phyloP scores from a whole-genome alignment of 2,113 vertebrate genomes.

The Lophura nycthemera region DNA sequence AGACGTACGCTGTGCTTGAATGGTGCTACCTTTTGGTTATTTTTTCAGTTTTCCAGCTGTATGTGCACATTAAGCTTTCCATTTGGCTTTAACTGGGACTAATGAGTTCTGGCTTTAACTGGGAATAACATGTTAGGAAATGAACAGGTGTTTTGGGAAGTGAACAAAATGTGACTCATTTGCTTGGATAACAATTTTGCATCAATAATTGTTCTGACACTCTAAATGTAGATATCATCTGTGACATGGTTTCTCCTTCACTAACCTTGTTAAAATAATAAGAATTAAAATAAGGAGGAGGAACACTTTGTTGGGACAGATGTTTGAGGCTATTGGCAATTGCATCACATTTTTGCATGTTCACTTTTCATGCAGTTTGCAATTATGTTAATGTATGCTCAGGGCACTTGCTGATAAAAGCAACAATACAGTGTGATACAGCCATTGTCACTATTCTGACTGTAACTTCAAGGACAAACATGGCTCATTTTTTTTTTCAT shows the following conservation, averaged over 20 bases:
- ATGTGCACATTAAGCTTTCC: background rate
- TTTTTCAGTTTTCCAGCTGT: background rate
- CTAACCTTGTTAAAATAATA: constrained; percentile 72
- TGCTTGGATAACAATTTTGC: constrained; percentile 50
- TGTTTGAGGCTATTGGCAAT: constrained; percentile 73
- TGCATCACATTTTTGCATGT: constrained; percentile 67
- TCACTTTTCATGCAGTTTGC: constrained; percentile 70
- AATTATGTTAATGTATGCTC: constrained; percentile 77
- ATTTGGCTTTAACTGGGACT: constrained; percentile 37
- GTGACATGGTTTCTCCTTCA: constrained; percentile 69
- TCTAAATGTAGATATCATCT: constrained; percentile 69
- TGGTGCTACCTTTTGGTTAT: background rate
- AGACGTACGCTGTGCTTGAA: background rate
- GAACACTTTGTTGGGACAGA: constrained; percentile 68
- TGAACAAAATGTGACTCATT: constrained; percentile 51
- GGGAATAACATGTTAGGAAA: constrained; percentile 12
- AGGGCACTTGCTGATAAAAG: constrained; percentile 76
- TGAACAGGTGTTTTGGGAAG: constrained; percentile 62
- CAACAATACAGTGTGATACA: constrained; percentile 66
- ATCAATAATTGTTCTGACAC: constrained; percentile 64
- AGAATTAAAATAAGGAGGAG: constrained; percentile 70
- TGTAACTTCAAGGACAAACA: constrained; percentile 66
- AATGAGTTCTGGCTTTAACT: constrained; percentile 57
- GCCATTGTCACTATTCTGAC: constrained; percentile 64
- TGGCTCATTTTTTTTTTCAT: constrained; percentile 60